phyloP scores from a whole-genome alignment of 2,797 vertebrate species.

The Typhlichthys subterraneus region DNA sequence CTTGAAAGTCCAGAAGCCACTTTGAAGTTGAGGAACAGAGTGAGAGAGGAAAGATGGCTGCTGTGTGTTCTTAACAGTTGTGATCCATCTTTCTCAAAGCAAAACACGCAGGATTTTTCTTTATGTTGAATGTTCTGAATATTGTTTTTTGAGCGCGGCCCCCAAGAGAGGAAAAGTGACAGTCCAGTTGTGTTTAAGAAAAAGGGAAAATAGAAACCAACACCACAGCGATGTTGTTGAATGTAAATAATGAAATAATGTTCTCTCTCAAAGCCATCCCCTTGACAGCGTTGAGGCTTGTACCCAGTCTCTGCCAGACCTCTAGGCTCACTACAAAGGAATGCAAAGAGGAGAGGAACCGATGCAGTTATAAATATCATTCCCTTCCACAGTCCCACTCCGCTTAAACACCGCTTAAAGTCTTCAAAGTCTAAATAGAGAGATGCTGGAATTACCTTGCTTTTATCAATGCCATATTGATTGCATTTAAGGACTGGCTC shows the following conservation, averaged over 20 bases:
- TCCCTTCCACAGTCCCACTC: constrained; percentile 23
- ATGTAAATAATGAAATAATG: too few relatives aligned
- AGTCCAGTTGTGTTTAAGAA: constrained; percentile 25
- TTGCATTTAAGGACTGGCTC: constrained; percentile 49
- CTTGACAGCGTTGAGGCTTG: too few relatives aligned
- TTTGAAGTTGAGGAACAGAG: constrained; percentile 61
- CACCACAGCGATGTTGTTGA: too few relatives aligned
- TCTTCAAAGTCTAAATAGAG: constrained; percentile 52
- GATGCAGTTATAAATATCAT: constrained; percentile 49
- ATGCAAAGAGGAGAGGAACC: constrained; percentile 42
- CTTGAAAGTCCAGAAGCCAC: constrained; percentile 31
- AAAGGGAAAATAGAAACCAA: constrained; percentile 3
- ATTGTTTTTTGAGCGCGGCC: constrained; percentile 19
- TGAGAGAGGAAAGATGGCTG: constrained; percentile 30
- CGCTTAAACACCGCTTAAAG: constrained; percentile 60
- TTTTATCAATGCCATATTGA: constrained; percentile 52
- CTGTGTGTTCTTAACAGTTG: constrained; percentile 56
- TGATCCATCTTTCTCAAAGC: constrained; percentile 18
- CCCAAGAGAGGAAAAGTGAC: constrained; percentile 37
- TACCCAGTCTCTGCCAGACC: constrained; percentile 30
- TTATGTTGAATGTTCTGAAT: too few relatives aligned
- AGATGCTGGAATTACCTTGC: constrained; percentile 34
- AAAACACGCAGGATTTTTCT: too few relatives aligned
- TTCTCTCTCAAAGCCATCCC: too few relatives aligned
- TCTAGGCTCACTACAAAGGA: constrained; percentile 56